Evolutionary conservation across 37 sponge, comb jelly and placozoan species (phyloP), one percentile per base, ranked within the genome.

Genomic region (Cladorhizidae sp.): DNA sequence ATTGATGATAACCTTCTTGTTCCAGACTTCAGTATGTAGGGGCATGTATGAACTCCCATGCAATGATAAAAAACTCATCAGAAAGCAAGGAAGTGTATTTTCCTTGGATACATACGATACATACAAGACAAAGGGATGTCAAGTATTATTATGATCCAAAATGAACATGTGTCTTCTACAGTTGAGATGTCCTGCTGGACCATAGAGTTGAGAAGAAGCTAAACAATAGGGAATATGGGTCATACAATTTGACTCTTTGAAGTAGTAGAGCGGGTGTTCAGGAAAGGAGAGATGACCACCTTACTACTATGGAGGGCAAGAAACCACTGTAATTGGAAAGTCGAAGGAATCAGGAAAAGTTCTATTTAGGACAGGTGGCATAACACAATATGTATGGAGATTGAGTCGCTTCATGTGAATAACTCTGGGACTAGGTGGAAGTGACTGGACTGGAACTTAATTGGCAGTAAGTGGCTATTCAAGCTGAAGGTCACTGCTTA

Each of bases 111-210:
- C 64, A 69, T 76, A 56, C 38, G 21, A n/a, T 50, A 67, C 21
- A 77, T 77, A 37, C 81, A 87, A 64, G 82, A 81, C 21, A 76
- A 87, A 41, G 38, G 82, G 41, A 45, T 87, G n/a, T n/a, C n/a
- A n/a, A n/a, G n/a, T n/a, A n/a, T n/a, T n/a, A n/a, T 3, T 81
- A 87, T 58, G 82, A 87, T 55, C 50, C 75, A 23, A 15, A 74
- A 36, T 35, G 70, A 32, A n/a, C 5, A 38, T 80, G 31, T 41
- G 64, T 87, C 15, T 40, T 57, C 43, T 62, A 70, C 75, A 87
- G 86, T 42, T 50, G 86, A 73, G 86, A 86, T 78, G 79, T 86
- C 15, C 45, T 50, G 11, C 79, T 86, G 63, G 69, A 87, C 7
- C 18, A 35, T 36, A 18, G 18, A 15, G 20, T 23, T 29, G 25